A percentile compares a stretch with the other conserved stretches of the same genome.
Conservation (phyloP, 2,888 invertebrate species). For the Sicus ferrugineus region DNA sequence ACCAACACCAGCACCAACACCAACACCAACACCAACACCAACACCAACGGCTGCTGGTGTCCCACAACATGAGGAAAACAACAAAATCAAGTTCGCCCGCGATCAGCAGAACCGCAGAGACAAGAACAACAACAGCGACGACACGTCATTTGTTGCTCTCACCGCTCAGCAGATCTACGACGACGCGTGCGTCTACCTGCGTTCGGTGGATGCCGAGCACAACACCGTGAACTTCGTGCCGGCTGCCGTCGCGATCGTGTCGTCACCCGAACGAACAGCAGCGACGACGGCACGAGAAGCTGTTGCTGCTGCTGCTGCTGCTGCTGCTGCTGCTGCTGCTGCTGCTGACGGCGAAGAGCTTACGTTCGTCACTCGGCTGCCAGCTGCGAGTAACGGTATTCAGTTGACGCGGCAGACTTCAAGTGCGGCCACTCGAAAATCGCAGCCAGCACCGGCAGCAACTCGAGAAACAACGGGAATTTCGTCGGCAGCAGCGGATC, state of each 20-base stretch:
- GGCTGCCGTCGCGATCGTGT: slow-evolving; percentile 48
- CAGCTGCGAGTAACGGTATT: slow-evolving; percentile 39
- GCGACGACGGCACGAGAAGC: too few species aligned
- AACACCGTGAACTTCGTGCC: slow-evolving; percentile 48
- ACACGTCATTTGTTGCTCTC: too few species aligned
- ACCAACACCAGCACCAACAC: slow-evolving; percentile 29
- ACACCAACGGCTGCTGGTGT: slow-evolving; percentile 16
- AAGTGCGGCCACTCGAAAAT: slow-evolving; percentile 18
- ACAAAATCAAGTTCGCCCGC: background rate
- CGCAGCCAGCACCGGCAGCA: slow-evolving; percentile 28
- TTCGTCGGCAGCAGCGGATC: slow-evolving; percentile 6
- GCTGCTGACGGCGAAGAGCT: background rate
- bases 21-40: too few species aligned
- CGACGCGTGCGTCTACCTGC: slow-evolving; percentile 55
- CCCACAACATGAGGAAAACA: too few species aligned
- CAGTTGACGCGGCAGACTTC: slow-evolving; percentile 37
- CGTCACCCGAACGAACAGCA: too few species aligned
- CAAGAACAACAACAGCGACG: too few species aligned
- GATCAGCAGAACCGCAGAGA: background rate
- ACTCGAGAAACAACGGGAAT: background rate
- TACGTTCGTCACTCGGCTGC: slow-evolving; percentile 40
- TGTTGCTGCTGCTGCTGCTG: too few species aligned
- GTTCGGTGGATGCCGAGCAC: slow-evolving; percentile 53
- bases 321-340: background rate
- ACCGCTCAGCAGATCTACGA: slow-evolving; percentile 53